Conservation (phyloP, 2,797 vertebrate genomes). For the Sebastes oblongus region DNA sequence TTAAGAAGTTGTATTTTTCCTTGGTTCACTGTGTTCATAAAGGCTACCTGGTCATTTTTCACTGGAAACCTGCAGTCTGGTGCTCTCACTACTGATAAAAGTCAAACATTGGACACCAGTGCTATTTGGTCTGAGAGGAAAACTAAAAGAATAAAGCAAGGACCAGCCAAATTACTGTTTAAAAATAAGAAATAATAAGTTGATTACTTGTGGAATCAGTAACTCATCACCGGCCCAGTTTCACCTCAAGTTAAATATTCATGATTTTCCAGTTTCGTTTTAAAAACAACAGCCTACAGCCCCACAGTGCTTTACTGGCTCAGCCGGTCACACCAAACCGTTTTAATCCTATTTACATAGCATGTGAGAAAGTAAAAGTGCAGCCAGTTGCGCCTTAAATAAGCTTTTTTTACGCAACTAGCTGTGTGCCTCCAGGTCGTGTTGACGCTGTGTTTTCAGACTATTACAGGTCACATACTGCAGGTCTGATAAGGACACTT, state of each 20-base stretch:
- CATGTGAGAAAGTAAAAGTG: conserved; percentile 64
- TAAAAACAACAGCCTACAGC: not conserved
- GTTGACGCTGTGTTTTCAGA: conserved; percentile 17
- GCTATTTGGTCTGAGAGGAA: not conserved
- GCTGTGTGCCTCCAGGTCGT: conserved; percentile 6
- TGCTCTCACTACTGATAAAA: not conserved
- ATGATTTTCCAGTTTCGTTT: conserved; percentile 4
- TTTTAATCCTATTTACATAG: conserved; percentile 62
- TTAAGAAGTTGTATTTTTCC: not conserved
- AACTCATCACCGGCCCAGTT: not conserved
- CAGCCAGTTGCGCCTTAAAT: conserved; percentile 42
- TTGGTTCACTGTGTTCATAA: not conserved
- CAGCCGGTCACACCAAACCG: conserved; percentile 43
- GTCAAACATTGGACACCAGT: not conserved
- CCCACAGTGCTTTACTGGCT: conserved; percentile 11
- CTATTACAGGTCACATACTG: conserved; percentile 18
- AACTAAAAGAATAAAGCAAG: not conserved
- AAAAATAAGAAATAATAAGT: not conserved
- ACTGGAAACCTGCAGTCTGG: not conserved
- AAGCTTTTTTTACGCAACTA: conserved; percentile 17
- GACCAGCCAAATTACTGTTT: too few relatives aligned
- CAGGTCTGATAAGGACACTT: conserved; percentile 40
- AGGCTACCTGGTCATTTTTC: not conserved
- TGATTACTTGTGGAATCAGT: not conserved
- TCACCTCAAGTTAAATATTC: conserved; percentile 8